Evolutionary conservation across 1,140 invertebrate genomes (phyloP).

Genomic region (Lutraria rhynchaena): DNA sequence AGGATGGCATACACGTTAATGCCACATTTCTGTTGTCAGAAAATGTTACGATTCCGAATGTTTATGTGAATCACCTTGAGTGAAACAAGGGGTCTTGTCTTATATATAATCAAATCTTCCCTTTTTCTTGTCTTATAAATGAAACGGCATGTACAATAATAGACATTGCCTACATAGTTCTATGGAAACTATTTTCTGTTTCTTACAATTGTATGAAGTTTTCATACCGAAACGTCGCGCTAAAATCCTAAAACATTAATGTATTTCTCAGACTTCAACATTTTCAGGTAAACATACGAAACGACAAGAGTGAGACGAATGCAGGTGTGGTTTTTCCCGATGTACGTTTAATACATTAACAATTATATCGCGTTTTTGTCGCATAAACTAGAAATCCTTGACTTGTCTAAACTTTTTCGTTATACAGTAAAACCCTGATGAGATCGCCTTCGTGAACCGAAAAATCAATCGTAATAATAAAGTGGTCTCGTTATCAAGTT

Average conservation of each 20-base stretch:
- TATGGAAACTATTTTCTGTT: constrained; percentile 10
- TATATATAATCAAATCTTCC: constrained; percentile 40
- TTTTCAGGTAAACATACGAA: constrained; percentile 30
- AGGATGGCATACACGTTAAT: no score
- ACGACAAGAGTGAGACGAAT: no score
- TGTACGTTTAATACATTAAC: no score
- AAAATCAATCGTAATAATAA: no score
- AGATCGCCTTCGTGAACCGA: no score
- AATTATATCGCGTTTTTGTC: no score
- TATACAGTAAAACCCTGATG: no score
- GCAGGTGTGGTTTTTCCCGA: no score
- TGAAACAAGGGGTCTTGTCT: background rate
- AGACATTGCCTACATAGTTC: constrained; percentile 27
- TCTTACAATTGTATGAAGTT: constrained; percentile 15
- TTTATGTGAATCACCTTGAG: background rate
- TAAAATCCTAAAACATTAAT: constrained; percentile 50
- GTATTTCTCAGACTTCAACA: constrained; percentile 37
- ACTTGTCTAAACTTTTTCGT: no score
- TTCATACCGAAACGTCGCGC: constrained; percentile 45
- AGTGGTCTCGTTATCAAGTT: no score
- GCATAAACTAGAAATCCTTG: no score
- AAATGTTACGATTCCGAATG: background rate
- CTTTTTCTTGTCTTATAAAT: constrained; percentile 35
- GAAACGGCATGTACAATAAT: constrained; percentile 32
- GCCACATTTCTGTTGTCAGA: no score